Conservation (phyloP, 2,888 invertebrate species). For the Trissonchulus sp. region DNA sequence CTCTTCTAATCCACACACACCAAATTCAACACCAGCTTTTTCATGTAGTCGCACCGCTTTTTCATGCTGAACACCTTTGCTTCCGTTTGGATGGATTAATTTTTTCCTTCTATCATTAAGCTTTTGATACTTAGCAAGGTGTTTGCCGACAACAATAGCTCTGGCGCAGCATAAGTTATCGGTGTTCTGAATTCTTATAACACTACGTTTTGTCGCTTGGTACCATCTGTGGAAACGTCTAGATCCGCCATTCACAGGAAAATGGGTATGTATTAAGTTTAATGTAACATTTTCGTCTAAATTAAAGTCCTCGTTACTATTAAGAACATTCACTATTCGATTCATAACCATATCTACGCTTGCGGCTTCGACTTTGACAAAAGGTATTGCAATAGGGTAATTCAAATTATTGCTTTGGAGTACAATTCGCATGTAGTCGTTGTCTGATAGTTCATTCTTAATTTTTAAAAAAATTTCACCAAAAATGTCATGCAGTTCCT, state of each 20-base stretch:
- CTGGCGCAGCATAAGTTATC: too few relatives aligned
- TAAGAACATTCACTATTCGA: neutral
- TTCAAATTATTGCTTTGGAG: conserved; percentile 10
- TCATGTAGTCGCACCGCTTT: too few relatives aligned
- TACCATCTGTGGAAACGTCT: too few relatives aligned
- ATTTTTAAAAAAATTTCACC: neutral
- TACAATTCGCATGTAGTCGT: neutral
- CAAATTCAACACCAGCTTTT: too few relatives aligned
- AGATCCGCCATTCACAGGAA: neutral
- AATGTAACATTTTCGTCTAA: neutral
- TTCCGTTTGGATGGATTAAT: too few relatives aligned
- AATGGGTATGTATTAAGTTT: neutral
- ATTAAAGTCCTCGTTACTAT: neutral
- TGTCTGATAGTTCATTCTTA: neutral
- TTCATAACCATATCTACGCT: neutral
- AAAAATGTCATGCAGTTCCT: conserved; percentile 9
- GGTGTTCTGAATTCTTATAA: too few relatives aligned
- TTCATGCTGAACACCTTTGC: too few relatives aligned
- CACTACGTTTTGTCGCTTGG: too few relatives aligned
- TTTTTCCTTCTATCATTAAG: too few relatives aligned
- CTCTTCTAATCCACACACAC: too few relatives aligned
- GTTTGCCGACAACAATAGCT: too few relatives aligned
- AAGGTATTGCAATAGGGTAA: neutral
- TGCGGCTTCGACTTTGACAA: neutral
- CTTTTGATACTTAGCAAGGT: too few relatives aligned